These are phyloP conservation scores for Macrochelys suwanniensis DNA, from an alignment of 2,797 vertebrate species.

Conservation along the genomic window DNA sequence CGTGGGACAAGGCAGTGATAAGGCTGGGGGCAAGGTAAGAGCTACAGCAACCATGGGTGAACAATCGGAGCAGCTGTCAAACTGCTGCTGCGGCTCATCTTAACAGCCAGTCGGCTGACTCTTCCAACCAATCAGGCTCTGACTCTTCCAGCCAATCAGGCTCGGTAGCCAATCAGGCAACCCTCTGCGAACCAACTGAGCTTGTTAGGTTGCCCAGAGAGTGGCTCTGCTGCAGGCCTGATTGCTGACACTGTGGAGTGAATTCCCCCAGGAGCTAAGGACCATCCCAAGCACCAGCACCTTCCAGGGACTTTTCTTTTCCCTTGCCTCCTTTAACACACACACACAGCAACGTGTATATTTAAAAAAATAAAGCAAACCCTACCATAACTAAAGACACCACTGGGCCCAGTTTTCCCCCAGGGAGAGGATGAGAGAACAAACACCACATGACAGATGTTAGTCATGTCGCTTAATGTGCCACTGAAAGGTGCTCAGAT, in stretches of 20 bases:
- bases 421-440: not conserved
- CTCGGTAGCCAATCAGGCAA: too few species aligned
- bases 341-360: not conserved
- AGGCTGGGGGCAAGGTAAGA: too few species aligned
- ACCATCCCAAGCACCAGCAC: not conserved
- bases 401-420: not conserved
- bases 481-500: not conserved
- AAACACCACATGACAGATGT: not conserved
- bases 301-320: not conserved
- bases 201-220: too few species aligned
- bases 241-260: not conserved
- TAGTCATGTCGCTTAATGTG: not conserved
- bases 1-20: too few species aligned
- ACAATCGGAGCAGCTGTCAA: too few species aligned
- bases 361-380: not conserved
- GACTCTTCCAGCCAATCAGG: too few species aligned
- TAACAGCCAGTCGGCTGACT: too few species aligned
- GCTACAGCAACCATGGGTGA: too few species aligned
- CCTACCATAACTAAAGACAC: not conserved
- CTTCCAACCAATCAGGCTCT: too few species aligned
- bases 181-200: too few species aligned
- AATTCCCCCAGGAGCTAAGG: not conserved
- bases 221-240: not conserved
- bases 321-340: not conserved
- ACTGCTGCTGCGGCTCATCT: too few species aligned